These are phyloP conservation scores for Porites evermanni DNA, from an alignment of 92 coral and sea anemone genomes.

Conservation along the genomic window DNA sequence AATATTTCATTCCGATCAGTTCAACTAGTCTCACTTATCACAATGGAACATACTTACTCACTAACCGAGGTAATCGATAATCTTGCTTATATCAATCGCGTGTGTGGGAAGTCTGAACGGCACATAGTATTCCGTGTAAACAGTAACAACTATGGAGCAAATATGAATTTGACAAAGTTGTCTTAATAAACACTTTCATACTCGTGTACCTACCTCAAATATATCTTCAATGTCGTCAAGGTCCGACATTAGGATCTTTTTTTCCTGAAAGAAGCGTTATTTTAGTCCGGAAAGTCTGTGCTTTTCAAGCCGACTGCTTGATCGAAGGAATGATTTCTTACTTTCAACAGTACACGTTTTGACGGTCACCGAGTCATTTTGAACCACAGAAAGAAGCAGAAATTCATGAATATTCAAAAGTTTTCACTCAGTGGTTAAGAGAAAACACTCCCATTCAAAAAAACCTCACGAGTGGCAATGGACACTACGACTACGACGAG, in stretches of 20 bases:
- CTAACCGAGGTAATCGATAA: no score
- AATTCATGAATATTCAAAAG: conserved; percentile 14
- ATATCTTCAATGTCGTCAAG: conserved; percentile 83
- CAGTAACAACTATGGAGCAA: not conserved
- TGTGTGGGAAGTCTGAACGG: no score
- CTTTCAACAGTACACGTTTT: not conserved
- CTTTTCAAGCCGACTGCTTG: not conserved
- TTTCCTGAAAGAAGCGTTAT: not conserved
- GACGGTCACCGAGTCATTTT: not conserved
- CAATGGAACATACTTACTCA: no score
- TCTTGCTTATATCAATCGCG: no score
- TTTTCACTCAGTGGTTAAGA: not conserved
- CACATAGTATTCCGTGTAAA: not conserved
- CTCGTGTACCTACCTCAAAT: conserved; percentile 66
- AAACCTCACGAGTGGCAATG: no score
- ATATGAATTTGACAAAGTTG: not conserved
- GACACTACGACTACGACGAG: no score
- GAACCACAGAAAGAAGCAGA: not conserved
- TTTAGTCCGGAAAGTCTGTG: not conserved
- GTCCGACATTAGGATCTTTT: conserved; percentile 28
- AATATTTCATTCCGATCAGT: no score
- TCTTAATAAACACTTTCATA: not conserved
- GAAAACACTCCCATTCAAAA: no score
- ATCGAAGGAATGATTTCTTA: not conserved
- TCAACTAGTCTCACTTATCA: no score